Evolutionary conservation across 2,113 vertebrate genomes (phyloP).

Genomic region (Rhadina sibilatrix): DNA sequence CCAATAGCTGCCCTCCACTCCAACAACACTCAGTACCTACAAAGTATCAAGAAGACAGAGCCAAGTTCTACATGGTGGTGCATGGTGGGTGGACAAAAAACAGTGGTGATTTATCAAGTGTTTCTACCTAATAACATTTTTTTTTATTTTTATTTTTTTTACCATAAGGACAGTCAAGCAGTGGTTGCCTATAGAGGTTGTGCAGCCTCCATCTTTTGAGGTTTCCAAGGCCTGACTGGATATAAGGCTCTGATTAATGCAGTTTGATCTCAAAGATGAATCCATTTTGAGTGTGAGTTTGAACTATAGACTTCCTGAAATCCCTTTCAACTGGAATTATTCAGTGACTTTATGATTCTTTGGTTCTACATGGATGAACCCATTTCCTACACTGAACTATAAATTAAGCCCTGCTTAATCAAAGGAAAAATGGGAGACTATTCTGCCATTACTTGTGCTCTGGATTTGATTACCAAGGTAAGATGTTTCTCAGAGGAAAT

Average conservation of each 20-base stretch:
- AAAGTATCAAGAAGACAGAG: background rate
- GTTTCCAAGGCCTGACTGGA: background rate
- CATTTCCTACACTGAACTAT: background rate
- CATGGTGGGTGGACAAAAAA: background rate
- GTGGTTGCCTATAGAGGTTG: background rate
- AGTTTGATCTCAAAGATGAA: background rate
- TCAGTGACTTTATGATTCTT: background rate
- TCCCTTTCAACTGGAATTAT: background rate
- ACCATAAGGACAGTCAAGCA: background rate
- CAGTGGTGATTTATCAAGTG: background rate
- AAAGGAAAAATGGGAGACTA: background rate
- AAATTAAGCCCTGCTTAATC: background rate
- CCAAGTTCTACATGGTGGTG: background rate
- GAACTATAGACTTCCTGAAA: background rate
- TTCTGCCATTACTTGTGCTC: background rate
- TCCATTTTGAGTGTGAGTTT: background rate
- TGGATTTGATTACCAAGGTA: background rate
- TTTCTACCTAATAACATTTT: background rate
- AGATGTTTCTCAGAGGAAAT: background rate
- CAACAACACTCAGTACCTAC: background rate
- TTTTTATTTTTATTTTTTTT: background rate
- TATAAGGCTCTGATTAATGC: background rate
- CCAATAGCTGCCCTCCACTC: background rate
- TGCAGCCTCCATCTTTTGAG: background rate
- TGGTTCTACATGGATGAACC: background rate